Percentiles rank a stretch among this genome's conserved stretches.
These are phyloP conservation scores for Sisor rabdophorus DNA, from an alignment of 2,113 vertebrate species.

Conservation along the genomic window DNA sequence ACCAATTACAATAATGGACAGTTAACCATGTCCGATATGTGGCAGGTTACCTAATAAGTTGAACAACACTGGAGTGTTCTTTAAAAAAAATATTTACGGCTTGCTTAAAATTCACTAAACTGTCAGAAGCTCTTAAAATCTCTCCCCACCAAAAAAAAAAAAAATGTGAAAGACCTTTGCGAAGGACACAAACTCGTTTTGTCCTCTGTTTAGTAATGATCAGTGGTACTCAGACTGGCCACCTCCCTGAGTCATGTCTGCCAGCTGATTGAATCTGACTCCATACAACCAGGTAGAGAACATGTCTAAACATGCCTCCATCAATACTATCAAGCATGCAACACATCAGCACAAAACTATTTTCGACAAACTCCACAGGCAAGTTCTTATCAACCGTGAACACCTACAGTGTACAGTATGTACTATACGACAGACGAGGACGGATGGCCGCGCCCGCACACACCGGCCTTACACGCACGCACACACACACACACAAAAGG, in stretches of 20 bases:
- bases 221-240: neutral
- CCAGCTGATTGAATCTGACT: neutral
- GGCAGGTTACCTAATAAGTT: neutral
- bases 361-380: neutral
- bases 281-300: neutral
- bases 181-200: neutral
- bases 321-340: conserved; percentile 4
- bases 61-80: neutral
- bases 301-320: conserved; percentile 9
- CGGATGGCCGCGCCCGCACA: conserved; percentile 6
- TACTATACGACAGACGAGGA: neutral
- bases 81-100: neutral
- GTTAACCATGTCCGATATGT: no score
- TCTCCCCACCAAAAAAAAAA: no score
- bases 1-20: neutral
- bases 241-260: neutral
- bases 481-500: neutral
- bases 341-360: neutral
- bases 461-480: neutral
- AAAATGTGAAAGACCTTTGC: no score
- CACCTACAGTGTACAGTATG: neutral
- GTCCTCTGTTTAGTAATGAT: neutral
- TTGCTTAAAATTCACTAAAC: neutral
- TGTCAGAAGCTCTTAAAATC: neutral
- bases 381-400: neutral